Evolutionary conservation across 2,113 vertebrate species (phyloP).

Genomic region (Eulemur macaco): DNA sequence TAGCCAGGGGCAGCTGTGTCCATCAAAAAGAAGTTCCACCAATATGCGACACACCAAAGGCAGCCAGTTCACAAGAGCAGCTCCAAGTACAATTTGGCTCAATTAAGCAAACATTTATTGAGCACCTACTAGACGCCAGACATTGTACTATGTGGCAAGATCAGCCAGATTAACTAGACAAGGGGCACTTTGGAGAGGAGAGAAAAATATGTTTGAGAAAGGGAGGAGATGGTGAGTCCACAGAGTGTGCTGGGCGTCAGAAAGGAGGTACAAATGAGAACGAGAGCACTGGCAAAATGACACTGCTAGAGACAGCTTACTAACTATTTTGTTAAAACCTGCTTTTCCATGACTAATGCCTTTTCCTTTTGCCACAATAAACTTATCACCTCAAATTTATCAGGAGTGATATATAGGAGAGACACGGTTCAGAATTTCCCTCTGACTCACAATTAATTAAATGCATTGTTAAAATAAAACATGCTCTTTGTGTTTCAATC

Average conservation of each 20-base stretch:
- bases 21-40: neutral
- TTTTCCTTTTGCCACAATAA: slow-evolving; percentile 70
- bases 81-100: neutral
- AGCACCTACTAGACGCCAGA: neutral
- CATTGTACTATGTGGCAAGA: neutral
- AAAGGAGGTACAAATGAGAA: neutral
- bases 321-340: slow-evolving; percentile 64
- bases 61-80: neutral
- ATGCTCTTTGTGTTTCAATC: neutral
- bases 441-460: slow-evolving; percentile 77
- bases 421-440: slow-evolving; percentile 54
- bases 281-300: neutral
- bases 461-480: slow-evolving; percentile 70
- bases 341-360: slow-evolving; percentile 67
- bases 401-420: slow-evolving; percentile 51
- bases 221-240: neutral
- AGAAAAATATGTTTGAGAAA: neutral
- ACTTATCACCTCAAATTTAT: slow-evolving; percentile 70
- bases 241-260: neutral
- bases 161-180: neutral
- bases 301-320: neutral
- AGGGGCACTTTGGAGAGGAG: neutral
- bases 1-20: neutral
- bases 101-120: slow-evolving; percentile 5
- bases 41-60: neutral